Conservation (phyloP, 2,888 invertebrate genomes). For the Drymonia ruficornis region DNA sequence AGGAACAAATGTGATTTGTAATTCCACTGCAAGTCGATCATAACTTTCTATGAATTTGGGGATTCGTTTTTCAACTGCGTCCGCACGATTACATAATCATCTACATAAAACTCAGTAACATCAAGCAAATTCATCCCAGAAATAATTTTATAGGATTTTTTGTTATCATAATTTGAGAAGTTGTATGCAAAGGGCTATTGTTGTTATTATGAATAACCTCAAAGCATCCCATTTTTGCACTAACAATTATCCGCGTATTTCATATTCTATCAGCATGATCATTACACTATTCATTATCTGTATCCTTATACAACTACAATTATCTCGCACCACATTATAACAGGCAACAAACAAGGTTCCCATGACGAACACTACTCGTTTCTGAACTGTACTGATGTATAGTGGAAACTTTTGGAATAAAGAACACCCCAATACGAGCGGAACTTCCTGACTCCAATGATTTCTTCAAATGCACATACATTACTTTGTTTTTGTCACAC, state of each 20-base stretch:
- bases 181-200: no score
- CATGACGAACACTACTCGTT: neutral
- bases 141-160: no score
- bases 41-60: no score
- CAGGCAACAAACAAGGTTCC: slow-evolving; percentile 13
- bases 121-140: no score
- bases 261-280: neutral
- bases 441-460: neutral
- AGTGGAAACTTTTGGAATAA: neutral
- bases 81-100: no score
- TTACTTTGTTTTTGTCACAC: neutral
- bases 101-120: no score
- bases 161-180: no score
- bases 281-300: neutral
- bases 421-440: neutral
- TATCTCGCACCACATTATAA: slow-evolving; percentile 13
- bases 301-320: slow-evolving; percentile 15
- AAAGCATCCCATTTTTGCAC: neutral
- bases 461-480: neutral
- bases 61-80: no score
- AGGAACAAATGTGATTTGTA: no score
- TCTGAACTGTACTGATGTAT: slow-evolving; percentile 19
- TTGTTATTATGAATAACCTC: no score
- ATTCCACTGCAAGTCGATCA: no score
- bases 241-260: neutral